These are phyloP conservation scores for Harmothoe impar DNA, from an alignment of 2,888 invertebrate genomes.

Conservation along the genomic window DNA sequence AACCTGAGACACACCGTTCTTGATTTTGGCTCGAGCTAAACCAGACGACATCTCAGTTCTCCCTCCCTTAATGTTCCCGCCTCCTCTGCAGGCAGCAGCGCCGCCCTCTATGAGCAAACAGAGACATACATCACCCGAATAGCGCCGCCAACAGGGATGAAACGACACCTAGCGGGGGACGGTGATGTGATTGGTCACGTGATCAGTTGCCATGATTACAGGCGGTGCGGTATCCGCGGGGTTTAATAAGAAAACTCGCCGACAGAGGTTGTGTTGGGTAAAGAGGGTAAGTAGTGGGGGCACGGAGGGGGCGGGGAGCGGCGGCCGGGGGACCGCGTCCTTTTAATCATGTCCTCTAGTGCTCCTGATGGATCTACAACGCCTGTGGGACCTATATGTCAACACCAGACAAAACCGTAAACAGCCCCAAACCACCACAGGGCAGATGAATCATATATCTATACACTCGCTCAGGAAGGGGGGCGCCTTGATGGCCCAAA, in stretches of 20 bases:
- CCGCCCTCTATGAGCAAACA: not conserved
- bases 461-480: too few species aligned
- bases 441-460: not conserved
- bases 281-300: not conserved
- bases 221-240: not conserved
- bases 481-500: too few species aligned
- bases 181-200: conserved; percentile 30
- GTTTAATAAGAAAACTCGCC: conserved; percentile 4
- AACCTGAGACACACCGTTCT: too few species aligned
- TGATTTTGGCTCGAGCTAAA: too few species aligned
- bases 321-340: not conserved
- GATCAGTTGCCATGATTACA: conserved; percentile 13
- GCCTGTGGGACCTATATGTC: not conserved
- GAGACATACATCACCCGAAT: not conserved
- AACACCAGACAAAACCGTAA: conserved; percentile 14
- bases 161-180: not conserved
- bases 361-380: not conserved
- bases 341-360: not conserved
- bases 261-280: not conserved
- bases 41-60: not conserved
- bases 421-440: not conserved
- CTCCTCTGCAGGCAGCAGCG: not conserved
- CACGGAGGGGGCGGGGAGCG: not conserved
- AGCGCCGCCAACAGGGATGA: not conserved
- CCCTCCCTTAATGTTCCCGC: too few species aligned